phyloP scores from a whole-genome alignment of 2,113 vertebrate species.

The Gavia stellata region DNA sequence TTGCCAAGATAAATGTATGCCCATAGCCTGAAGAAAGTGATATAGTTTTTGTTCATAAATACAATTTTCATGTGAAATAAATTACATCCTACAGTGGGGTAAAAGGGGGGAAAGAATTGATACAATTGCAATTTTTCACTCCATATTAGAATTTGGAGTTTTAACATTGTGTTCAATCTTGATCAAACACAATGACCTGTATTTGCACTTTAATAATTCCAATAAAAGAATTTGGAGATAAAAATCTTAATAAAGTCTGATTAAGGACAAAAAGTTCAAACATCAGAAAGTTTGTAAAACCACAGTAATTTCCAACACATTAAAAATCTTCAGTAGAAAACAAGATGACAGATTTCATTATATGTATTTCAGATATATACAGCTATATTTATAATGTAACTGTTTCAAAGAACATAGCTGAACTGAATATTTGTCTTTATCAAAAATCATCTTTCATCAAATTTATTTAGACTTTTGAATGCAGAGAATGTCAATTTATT shows the following conservation, averaged over 20 bases:
- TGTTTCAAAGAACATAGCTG: background rate
- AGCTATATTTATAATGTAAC: background rate
- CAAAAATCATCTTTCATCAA: background rate
- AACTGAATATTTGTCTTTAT: background rate
- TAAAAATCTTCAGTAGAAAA: background rate
- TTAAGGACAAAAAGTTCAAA: background rate
- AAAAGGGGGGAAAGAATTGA: background rate
- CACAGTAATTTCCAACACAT: background rate
- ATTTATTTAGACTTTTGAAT: background rate
- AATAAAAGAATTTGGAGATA: background rate
- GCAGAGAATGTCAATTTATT: background rate
- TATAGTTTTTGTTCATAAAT: background rate
- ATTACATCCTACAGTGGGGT: too few relatives aligned
- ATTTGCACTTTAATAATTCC: background rate
- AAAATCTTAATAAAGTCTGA: background rate
- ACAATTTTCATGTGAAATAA: background rate
- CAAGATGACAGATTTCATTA: background rate
- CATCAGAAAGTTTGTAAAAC: background rate
- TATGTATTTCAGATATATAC: background rate
- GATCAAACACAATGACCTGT: background rate
- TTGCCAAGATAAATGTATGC: background rate
- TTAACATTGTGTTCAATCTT: background rate
- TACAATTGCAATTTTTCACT: background rate
- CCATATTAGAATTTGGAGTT: background rate
- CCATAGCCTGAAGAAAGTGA: background rate